phyloP scores from a whole-genome alignment of 2,797 vertebrate species.

The Meriones psammophilus region DNA sequence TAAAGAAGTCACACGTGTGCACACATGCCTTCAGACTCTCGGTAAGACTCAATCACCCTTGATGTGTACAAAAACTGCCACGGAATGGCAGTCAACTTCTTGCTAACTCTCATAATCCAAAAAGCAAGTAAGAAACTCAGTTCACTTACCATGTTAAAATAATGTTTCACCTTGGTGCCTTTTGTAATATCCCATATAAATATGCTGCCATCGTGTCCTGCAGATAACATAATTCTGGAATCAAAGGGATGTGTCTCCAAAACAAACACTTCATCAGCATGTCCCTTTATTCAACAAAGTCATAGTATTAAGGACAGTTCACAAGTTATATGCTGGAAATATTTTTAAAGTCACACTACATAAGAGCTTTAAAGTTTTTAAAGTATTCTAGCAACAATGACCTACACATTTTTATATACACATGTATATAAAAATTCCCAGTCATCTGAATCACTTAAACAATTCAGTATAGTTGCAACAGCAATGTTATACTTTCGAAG shows the following conservation, averaged over 20 bases:
- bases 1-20: not conserved
- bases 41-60: not conserved
- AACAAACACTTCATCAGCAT: slow-evolving; percentile 97
- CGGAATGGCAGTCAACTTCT: not conserved
- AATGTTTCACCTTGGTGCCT: slow-evolving; percentile 95
- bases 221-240: slow-evolving; percentile 96
- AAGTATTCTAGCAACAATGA: slow-evolving; percentile 11
- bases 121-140: not conserved
- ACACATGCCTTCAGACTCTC: not conserved
- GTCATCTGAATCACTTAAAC: slow-evolving; percentile 24
- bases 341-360: not conserved
- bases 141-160: slow-evolving; percentile 96
- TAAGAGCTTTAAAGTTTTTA: slow-evolving; percentile 49
- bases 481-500: slow-evolving; percentile 55
- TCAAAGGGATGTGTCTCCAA: slow-evolving; percentile 98
- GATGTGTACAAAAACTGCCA: slow-evolving; percentile 27
- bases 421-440: slow-evolving; percentile 38
- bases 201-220: slow-evolving; percentile 97
- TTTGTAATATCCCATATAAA: slow-evolving; percentile 97
- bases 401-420: not conserved
- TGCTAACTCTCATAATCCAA: not conserved
- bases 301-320: slow-evolving; percentile 71
- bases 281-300: slow-evolving; percentile 91
- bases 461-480: not conserved
- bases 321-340: slow-evolving; percentile 29